These are phyloP conservation scores for Nemapogon koenigi DNA, from an alignment of 2,888 invertebrate species.

Conservation along the genomic window DNA sequence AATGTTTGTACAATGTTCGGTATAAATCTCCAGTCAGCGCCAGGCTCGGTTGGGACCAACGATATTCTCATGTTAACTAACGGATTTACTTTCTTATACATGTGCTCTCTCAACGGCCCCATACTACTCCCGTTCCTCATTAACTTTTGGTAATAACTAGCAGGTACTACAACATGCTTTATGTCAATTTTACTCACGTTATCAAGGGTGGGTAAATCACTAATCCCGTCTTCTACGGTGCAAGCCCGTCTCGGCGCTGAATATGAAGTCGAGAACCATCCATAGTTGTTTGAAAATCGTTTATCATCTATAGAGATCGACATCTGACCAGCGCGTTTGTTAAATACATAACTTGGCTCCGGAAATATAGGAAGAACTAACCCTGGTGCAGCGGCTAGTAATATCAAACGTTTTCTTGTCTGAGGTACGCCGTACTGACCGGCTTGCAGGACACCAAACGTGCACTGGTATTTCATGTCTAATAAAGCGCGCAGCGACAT, in stretches of 20 bases:
- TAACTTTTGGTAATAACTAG: constrained; percentile 45
- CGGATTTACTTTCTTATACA: constrained; percentile 52
- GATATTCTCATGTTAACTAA: constrained; percentile 50
- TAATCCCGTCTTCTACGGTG: constrained; percentile 40
- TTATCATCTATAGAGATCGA: constrained; percentile 43
- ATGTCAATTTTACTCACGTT: constrained; percentile 36
- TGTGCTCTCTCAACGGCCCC: constrained; percentile 39
- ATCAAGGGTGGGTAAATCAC: constrained; percentile 48
- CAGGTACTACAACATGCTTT: constrained; percentile 37
- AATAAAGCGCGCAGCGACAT: constrained; percentile 47
- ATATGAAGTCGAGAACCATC: constrained; percentile 17
- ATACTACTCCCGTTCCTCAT: constrained; percentile 20
- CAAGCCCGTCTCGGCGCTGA: constrained; percentile 49
- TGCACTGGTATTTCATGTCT: constrained; percentile 61
- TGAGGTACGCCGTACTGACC: constrained; percentile 63
- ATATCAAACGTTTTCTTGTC: constrained; percentile 50
- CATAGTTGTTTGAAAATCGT: constrained; percentile 21
- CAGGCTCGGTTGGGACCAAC: constrained; percentile 46
- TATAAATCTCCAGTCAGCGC: constrained; percentile 61
- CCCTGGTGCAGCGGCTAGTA: constrained; percentile 61
- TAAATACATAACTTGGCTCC: constrained; percentile 53
- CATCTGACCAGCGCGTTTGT: constrained; percentile 30
- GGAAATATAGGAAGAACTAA: constrained; percentile 51
- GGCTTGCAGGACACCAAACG: constrained; percentile 59
- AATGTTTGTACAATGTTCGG: constrained; percentile 52